Conservation (phyloP, 1,140 invertebrate genomes). For the Zaprionus gabonicus region DNA sequence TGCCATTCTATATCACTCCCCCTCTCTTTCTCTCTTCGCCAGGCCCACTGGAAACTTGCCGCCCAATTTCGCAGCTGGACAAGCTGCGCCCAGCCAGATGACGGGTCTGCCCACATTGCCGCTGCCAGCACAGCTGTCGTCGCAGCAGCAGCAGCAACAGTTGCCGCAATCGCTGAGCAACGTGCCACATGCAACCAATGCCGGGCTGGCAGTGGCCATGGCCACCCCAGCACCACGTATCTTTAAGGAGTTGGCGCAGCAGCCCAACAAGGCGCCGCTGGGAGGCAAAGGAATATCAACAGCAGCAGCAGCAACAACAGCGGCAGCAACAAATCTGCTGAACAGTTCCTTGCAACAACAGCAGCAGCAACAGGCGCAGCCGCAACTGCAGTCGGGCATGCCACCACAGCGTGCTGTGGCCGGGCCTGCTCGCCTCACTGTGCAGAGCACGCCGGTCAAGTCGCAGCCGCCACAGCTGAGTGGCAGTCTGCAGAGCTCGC, state of each 20-base stretch:
- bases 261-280: slow-evolving; percentile 55
- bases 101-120: slow-evolving; percentile 59
- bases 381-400: slow-evolving; percentile 17
- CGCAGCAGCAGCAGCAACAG: slow-evolving; percentile 30
- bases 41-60: slow-evolving; percentile 69
- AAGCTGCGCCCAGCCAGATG: slow-evolving; percentile 58
- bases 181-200: slow-evolving; percentile 15
- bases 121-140: slow-evolving; percentile 26
- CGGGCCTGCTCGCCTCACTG: slow-evolving; percentile 84
- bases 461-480: slow-evolving; percentile 88
- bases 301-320: slow-evolving; percentile 15
- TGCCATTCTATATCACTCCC: neutral
- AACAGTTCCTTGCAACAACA: slow-evolving; percentile 9
- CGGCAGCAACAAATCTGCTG: slow-evolving; percentile 5
- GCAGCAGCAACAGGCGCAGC: slow-evolving; percentile 7
- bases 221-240: slow-evolving; percentile 77
- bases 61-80: slow-evolving; percentile 54
- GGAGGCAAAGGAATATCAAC: slow-evolving; percentile 23
- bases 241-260: slow-evolving; percentile 79
- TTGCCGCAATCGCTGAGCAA: slow-evolving; percentile 18
- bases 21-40: neutral
- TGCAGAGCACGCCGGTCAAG: slow-evolving; percentile 86
- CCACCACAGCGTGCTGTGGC: slow-evolving; percentile 74
- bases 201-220: slow-evolving; percentile 72
- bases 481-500: slow-evolving; percentile 84